phyloP scores from a whole-genome alignment of 2,113 vertebrate genomes.

The Chaetura pelagica region DNA sequence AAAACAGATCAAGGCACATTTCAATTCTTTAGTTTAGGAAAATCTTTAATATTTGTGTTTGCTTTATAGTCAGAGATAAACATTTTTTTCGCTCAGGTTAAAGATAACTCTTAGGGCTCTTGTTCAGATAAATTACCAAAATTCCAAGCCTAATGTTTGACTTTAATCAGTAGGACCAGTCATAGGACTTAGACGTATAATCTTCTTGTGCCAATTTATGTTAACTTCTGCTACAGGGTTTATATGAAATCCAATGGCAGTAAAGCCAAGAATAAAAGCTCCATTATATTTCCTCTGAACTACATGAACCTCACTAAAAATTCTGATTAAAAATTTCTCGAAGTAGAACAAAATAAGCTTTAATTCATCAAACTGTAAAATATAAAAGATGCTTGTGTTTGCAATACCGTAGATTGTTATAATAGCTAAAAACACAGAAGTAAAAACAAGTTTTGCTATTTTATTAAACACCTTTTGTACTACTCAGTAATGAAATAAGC shows the following conservation, averaged over 20 bases:
- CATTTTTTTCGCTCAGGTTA: background rate
- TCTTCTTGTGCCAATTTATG: background rate
- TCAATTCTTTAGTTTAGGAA: background rate
- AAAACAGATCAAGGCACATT: background rate
- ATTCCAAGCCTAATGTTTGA: background rate
- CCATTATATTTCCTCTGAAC: background rate
- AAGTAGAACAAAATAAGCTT: background rate
- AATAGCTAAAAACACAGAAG: background rate
- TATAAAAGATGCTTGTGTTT: background rate
- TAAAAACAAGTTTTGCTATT: background rate
- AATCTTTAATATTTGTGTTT: background rate
- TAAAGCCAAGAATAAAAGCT: background rate
- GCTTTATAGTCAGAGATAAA: constrained; percentile 15
- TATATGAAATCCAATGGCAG: background rate
- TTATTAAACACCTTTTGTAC: background rate
- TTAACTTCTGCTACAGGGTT: background rate
- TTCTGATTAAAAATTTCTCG: background rate
- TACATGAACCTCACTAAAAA: background rate
- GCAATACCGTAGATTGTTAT: background rate
- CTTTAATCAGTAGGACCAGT: background rate
- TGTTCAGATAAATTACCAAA: constrained; percentile 6
- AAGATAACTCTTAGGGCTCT: constrained; percentile 15
- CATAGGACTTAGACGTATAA: background rate
- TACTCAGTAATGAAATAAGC: background rate
- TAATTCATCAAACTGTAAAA: background rate